These are phyloP conservation scores for Platygyra sinensis DNA, from an alignment of 64 coral and sea anemone genomes.

Conservation along the genomic window DNA sequence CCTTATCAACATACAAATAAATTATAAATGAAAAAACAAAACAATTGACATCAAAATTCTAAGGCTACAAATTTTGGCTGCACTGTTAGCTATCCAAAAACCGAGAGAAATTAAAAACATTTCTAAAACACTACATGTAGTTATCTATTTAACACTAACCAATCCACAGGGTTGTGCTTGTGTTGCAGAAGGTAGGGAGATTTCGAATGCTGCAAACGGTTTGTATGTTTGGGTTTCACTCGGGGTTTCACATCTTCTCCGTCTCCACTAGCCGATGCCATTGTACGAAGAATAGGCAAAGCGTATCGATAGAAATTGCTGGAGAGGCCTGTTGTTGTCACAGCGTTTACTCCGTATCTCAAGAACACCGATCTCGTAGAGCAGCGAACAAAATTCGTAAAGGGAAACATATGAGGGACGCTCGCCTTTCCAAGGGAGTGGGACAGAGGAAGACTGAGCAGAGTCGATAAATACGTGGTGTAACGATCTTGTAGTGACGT, in stretches of 20 bases:
- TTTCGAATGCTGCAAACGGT: conserved; percentile 88
- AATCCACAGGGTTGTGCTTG: conserved; percentile 94
- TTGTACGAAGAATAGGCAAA: not conserved
- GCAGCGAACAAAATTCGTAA: not conserved
- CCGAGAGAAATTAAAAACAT: no score
- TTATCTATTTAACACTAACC: conserved; percentile 45
- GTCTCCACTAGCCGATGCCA: conserved; percentile 43
- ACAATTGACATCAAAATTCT: not conserved
- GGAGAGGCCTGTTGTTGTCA: not conserved
- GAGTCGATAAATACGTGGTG: not conserved
- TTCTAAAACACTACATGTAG: not conserved
- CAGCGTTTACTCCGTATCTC: not conserved
- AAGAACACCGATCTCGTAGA: not conserved
- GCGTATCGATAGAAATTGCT: not conserved
- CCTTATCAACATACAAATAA: not conserved
- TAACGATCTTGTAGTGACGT: not conserved
- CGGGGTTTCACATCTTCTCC: conserved; percentile 59
- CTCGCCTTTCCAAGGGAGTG: not conserved
- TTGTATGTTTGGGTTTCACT: conserved; percentile 72
- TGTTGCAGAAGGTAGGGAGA: conserved; percentile 97
- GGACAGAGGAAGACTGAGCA: not conserved
- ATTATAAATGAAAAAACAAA: not conserved
- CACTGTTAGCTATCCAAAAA: not conserved
- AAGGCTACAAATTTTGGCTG: no score
- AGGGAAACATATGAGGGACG: not conserved